Conservation (phyloP, 2,888 invertebrate genomes). For the Drosophila mimica region DNA sequence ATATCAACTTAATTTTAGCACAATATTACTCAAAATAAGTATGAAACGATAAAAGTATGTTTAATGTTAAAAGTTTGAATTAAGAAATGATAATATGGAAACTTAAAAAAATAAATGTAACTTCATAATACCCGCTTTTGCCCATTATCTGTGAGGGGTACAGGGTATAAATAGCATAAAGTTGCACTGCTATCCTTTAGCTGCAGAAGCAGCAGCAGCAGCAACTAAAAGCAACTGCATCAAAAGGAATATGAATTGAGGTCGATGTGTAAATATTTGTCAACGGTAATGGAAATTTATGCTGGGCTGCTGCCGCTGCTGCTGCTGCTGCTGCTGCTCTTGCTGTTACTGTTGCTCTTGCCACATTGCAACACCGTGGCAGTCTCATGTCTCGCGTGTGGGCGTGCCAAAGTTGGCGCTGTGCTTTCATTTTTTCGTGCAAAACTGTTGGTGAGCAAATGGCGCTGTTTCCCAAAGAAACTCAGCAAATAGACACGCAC, state of each 20-base stretch:
- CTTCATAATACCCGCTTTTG: neutral
- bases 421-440: conserved; percentile 41
- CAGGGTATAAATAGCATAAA: conserved; percentile 35
- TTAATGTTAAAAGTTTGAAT: neutral
- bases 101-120: neutral
- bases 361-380: conserved; percentile 18
- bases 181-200: neutral
- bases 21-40: neutral
- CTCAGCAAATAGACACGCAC: conserved; percentile 47
- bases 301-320: conserved; percentile 62
- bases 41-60: neutral
- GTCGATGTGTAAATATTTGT: conserved; percentile 83
- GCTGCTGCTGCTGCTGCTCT: neutral
- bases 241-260: conserved; percentile 81
- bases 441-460: conserved; percentile 50
- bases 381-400: conserved; percentile 26
- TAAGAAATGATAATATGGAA: neutral
- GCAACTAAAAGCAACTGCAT: conserved; percentile 78
- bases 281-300: conserved; percentile 83
- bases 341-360: conserved; percentile 25
- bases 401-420: conserved; percentile 39
- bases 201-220: conserved; percentile 21
- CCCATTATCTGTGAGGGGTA: neutral
- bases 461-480: conserved; percentile 59
- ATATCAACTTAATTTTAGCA: neutral